Evolutionary conservation across 2,113 vertebrate species (phyloP).

Genomic region (Sporophila hypoxantha): DNA sequence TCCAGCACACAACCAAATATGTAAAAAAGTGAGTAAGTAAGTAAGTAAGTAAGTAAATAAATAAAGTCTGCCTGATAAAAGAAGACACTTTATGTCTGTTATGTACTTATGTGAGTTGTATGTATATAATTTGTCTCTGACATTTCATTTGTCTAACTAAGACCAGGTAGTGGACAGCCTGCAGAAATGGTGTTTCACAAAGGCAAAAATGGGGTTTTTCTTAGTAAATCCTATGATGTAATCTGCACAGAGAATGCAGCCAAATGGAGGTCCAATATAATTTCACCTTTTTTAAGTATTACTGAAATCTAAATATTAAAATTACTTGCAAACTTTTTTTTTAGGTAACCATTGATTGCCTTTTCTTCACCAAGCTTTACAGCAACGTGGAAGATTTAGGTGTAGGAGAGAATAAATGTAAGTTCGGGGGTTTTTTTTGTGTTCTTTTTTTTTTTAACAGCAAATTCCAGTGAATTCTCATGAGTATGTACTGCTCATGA

Average conservation of each 20-base stretch:
- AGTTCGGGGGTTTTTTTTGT: neutral
- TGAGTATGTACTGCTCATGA: neutral
- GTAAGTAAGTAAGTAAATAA: neutral
- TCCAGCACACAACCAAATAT: neutral
- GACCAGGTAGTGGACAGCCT: neutral
- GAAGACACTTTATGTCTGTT: neutral
- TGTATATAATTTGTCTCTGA: neutral
- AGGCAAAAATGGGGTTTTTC: neutral
- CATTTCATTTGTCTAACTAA: neutral
- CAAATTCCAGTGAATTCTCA: neutral
- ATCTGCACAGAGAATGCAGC: fast-evolving
- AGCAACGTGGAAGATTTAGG: neutral
- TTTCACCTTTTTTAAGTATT: neutral
- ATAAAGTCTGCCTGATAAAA: neutral
- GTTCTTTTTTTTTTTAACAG: neutral
- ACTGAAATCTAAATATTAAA: neutral
- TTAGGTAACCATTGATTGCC: neutral
- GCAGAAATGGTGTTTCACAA: neutral
- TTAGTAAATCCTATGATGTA: neutral
- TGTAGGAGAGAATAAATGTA: neutral
- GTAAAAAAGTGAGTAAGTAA: too few species aligned
- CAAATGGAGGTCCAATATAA: neutral
- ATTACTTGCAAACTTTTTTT: neutral
- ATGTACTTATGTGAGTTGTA: neutral
- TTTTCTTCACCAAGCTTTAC: neutral